phyloP scores from a whole-genome alignment of 2,888 invertebrate species.

The Gisinianus flammeolus region DNA sequence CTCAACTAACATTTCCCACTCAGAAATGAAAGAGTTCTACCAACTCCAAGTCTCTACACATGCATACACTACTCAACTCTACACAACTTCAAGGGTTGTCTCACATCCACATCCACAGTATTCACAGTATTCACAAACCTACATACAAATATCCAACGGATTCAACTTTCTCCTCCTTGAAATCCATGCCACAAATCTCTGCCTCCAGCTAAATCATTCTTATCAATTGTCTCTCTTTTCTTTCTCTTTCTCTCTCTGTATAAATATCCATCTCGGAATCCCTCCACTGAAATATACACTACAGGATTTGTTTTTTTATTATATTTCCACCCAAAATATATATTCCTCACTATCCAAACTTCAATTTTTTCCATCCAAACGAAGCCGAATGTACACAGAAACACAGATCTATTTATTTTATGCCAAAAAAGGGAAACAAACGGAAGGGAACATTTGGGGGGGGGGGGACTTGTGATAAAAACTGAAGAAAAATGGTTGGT shows the following conservation, averaged over 20 bases:
- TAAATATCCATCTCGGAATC: too few species aligned
- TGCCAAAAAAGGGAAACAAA: too few species aligned
- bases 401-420: too few species aligned
- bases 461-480: too few species aligned
- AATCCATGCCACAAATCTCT: constrained; percentile 13
- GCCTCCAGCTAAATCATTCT: constrained; percentile 11
- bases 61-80: constrained; percentile 11
- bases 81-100: background rate
- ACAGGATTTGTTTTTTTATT: too few species aligned
- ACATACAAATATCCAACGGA: background rate
- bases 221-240: background rate
- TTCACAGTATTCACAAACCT: background rate
- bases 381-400: too few species aligned
- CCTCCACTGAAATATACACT: too few species aligned
- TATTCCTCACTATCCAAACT: too few species aligned
- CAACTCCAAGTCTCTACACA: background rate
- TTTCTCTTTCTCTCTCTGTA: too few species aligned
- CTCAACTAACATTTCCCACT: constrained; percentile 3
- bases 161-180: constrained; percentile 4
- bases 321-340: too few species aligned
- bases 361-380: too few species aligned
- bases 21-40: constrained; percentile 28
- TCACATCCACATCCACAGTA: background rate
- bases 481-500: background rate
- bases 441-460: too few species aligned